Evolutionary conservation across 2,113 vertebrate genomes (phyloP), one percentile per base, ranked within the genome.

Genomic region (Gopherus evgoodei): DNA sequence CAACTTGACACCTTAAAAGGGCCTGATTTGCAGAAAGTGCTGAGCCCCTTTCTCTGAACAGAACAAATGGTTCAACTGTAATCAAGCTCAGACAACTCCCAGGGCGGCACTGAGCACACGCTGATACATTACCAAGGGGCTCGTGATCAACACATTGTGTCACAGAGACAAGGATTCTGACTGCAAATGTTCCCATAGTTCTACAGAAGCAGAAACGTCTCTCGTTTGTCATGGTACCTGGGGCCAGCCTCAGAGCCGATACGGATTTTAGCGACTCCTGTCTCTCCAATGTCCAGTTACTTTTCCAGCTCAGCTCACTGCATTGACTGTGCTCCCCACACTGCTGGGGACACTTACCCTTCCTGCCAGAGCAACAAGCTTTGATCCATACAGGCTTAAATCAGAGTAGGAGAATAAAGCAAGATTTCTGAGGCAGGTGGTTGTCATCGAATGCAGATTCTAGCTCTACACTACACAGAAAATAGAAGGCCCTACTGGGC

Each of bases 201-300:
- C 35, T 38, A 72, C n/a, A 80, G 80, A 84, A 84, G 83, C 35
- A 83, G 86, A 94, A 94, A 24, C 44, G 52, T 38, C 57, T 62
- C 84, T 52, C 4, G 1, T 25, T 12, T 6, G 19, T 78, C 16
- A 31, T 47, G 53, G 25, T 8, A 52, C 54, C 9, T 0, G 8
- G 82, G 78, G 47, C 83, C 62, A 49, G 6, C 65, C 16, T 2
- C 3, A 42, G 75, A 22, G 3, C 2, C 54, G 6, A 11, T 4
- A n/a, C 29, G 83, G 54, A 0, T 2, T 65, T 38, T 3, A 56
- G 38, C 72, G 52, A 83, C 38, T 16, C 52, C 47, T 7, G 21
- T 24, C 29, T 49, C 21, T 49, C 13, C 78, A 27, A 42, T 56
- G 1, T 54, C 57, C 38, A 0, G 11, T 24, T 25, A 16, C 62